A percentile compares a stretch with the other conserved stretches of the same genome.
Evolutionary conservation across 2,888 invertebrate species (phyloP).

Genomic region (Omphaloscelis lunosa): DNA sequence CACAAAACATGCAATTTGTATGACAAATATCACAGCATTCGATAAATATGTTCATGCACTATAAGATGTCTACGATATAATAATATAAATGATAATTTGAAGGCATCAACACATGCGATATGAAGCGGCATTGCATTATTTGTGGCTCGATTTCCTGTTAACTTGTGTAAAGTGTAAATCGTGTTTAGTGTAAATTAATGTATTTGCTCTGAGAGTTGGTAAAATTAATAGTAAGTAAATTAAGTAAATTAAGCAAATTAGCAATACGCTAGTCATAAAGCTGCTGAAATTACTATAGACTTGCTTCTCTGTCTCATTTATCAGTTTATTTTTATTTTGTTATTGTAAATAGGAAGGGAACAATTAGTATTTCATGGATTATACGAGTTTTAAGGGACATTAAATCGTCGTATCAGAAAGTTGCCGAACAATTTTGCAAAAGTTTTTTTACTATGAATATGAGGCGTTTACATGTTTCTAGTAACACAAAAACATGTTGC

Average conservation of each 20-base stretch:
- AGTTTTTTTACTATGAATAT: background rate
- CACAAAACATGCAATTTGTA: conserved; percentile 84
- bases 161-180: conserved; percentile 33
- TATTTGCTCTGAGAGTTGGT: background rate
- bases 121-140: conserved; percentile 84
- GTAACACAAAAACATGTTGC: background rate
- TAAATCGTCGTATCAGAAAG: background rate
- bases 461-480: background rate
- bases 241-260: background rate
- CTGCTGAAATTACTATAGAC: background rate
- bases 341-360: background rate
- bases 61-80: conserved; percentile 74
- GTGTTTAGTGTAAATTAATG: conserved; percentile 33
- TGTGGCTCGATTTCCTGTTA: conserved; percentile 75
- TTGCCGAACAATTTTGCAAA: background rate
- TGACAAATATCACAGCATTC: conserved; percentile 70
- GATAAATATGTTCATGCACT: conserved; percentile 76
- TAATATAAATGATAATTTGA: conserved; percentile 71
- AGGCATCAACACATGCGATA: conserved; percentile 77
- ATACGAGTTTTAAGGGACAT: background rate
- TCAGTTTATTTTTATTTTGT: background rate
- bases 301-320: background rate
- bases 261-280: background rate
- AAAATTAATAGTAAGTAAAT: background rate
- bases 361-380: too few species aligned